A percentile compares a stretch with the other conserved stretches of the same genome.
Evolutionary conservation across 2,888 invertebrate species (phyloP).

Genomic region (Choristoneura rosaceana): DNA sequence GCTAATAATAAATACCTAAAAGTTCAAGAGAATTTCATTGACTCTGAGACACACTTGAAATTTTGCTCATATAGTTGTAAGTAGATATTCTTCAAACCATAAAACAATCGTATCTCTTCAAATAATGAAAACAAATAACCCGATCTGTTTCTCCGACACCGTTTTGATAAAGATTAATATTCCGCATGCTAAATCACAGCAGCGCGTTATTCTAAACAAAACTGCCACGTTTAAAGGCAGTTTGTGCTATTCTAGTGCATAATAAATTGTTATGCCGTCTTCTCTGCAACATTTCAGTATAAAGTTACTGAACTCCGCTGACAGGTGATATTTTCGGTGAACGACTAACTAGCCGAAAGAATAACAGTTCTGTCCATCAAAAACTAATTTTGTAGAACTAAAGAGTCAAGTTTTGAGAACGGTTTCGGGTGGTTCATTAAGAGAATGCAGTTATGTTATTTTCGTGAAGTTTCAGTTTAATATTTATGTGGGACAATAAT

Average conservation of each 20-base stretch:
- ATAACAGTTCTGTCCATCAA: constrained; percentile 75
- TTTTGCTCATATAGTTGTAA: no score
- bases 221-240: constrained; percentile 49
- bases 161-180: constrained; percentile 76
- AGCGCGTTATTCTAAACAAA: constrained; percentile 66
- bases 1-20: not conserved
- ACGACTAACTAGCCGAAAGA: constrained; percentile 66
- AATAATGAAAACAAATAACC: constrained; percentile 53
- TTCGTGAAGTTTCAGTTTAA: constrained; percentile 19
- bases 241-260: constrained; percentile 66
- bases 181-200: constrained; percentile 67
- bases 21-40: not conserved
- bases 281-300: constrained; percentile 76
- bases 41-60: not conserved
- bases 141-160: constrained; percentile 50
- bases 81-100: not conserved
- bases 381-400: constrained; percentile 65
- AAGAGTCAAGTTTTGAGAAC: constrained; percentile 48
- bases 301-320: constrained; percentile 71
- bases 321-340: constrained; percentile 72
- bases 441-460: constrained; percentile 41
- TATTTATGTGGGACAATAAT: constrained; percentile 20
- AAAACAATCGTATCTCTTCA: constrained; percentile 42
- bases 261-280: constrained; percentile 63
- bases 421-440: constrained; percentile 51